phyloP scores from a whole-genome alignment of 2,888 invertebrate genomes.

The Parelbella ahira region DNA sequence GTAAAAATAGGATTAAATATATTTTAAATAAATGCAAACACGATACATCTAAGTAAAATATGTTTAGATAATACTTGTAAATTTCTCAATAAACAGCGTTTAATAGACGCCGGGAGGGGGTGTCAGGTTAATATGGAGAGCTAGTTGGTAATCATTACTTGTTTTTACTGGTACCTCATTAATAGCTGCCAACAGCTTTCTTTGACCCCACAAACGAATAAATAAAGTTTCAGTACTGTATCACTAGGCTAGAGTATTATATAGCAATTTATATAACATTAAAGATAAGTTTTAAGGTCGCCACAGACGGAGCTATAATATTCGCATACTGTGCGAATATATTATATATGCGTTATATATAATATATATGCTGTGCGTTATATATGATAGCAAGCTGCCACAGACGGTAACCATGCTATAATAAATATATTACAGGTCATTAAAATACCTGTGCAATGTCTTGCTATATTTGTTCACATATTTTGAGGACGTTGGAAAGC shows the following conservation, averaged over 20 bases:
- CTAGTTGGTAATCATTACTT: conserved; percentile 4
- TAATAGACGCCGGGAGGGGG: background rate
- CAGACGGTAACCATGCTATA: no score
- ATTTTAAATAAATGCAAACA: conserved; percentile 37
- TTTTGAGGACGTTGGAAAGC: no score
- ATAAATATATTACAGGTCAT: no score
- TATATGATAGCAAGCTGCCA: no score
- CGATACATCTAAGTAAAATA: conserved; percentile 33
- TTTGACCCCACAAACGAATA: background rate
- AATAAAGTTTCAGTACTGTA: background rate
- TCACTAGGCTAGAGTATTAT: conserved; percentile 1
- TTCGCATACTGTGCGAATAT: no score
- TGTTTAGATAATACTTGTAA: conserved; percentile 30
- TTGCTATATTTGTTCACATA: no score
- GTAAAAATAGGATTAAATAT: conserved; percentile 1
- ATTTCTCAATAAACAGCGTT: conserved; percentile 24
- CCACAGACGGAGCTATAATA: no score
- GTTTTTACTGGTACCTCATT: conserved; percentile 1
- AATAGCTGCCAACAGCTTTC: conserved; percentile 2
- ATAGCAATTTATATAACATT: no score
- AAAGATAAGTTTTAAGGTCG: no score
- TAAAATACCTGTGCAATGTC: no score
- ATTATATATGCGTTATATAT: no score
- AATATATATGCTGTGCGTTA: no score
- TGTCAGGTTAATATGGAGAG: conserved; percentile 8